A percentile compares a stretch with the other conserved stretches of the same genome.
These are phyloP conservation scores for Tetheella fluctuosa DNA, from an alignment of 2,888 invertebrate species.

Conservation along the genomic window DNA sequence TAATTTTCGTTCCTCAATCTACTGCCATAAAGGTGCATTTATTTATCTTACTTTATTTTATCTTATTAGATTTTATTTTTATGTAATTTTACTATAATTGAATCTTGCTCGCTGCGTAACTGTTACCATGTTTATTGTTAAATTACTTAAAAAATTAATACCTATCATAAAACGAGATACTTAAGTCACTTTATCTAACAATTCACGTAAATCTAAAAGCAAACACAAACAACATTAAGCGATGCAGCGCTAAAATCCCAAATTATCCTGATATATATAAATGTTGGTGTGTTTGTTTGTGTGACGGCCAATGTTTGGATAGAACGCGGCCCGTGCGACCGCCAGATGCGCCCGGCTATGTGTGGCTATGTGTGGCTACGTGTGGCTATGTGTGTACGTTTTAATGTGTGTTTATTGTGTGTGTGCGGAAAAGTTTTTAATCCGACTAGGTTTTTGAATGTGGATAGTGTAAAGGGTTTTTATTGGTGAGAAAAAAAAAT, in stretches of 20 bases:
- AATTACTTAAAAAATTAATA: neutral
- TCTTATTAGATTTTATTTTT: no score
- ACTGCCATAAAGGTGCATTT: no score
- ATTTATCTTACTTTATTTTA: no score
- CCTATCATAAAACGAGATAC: neutral
- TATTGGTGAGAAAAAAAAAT: no score
- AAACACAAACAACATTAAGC: conserved; percentile 4
- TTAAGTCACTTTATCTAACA: neutral
- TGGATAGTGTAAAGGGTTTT: neutral
- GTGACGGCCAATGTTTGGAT: conserved; percentile 16
- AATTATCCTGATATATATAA: conserved; percentile 38
- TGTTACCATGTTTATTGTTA: neutral
- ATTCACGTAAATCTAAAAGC: neutral
- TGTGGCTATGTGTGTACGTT: neutral
- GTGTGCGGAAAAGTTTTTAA: conserved; percentile 4
- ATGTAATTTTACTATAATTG: neutral
- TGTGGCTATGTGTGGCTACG: neutral
- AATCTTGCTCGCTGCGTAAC: neutral
- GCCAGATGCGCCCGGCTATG: conserved; percentile 18
- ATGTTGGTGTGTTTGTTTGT: conserved; percentile 38
- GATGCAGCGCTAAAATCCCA: conserved; percentile 33
- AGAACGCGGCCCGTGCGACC: conserved; percentile 16
- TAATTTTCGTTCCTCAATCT: no score
- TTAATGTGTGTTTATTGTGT: neutral
- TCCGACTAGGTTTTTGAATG: neutral